phyloP scores from a whole-genome alignment of 2,113 vertebrate genomes.

The Garra rufa region DNA sequence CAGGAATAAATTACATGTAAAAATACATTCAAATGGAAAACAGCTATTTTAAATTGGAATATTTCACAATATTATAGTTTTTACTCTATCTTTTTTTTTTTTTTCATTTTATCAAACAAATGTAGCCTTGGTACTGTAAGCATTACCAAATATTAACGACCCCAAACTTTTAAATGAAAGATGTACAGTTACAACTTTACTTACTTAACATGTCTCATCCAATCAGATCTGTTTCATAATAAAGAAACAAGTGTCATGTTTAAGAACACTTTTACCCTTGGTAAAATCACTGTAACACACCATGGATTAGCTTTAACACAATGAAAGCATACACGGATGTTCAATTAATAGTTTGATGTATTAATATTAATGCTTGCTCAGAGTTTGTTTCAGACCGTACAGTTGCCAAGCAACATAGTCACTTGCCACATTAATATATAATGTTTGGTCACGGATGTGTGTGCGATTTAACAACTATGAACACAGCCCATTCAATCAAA shows the following conservation, averaged over 20 bases:
- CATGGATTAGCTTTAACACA: not conserved
- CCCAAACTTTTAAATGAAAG: not conserved
- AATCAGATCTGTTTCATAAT: not conserved
- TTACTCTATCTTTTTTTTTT: not conserved
- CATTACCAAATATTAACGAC: not conserved
- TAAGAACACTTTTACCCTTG: not conserved
- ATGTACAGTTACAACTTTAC: not conserved
- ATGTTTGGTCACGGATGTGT: not conserved
- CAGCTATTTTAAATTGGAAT: not conserved
- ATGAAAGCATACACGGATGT: not conserved
- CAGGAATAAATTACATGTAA: not conserved
- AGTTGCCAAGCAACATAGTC: constrained; percentile 22
- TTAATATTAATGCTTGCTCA: not conserved
- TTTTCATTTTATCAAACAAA: not conserved
- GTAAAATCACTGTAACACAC: not conserved
- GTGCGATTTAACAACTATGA: not conserved
- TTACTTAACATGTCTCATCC: not conserved
- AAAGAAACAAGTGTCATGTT: not conserved
- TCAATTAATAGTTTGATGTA: not conserved
- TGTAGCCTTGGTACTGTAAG: not conserved
- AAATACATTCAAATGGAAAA: not conserved
- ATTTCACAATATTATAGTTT: not conserved
- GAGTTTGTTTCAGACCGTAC: not conserved
- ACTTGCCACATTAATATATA: not conserved
- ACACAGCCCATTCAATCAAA: not conserved